Percentiles rank a stretch among this genome's conserved stretches.
Evolutionary conservation across 2,888 invertebrate genomes (phyloP).

Genomic region (Escarpia spicata): DNA sequence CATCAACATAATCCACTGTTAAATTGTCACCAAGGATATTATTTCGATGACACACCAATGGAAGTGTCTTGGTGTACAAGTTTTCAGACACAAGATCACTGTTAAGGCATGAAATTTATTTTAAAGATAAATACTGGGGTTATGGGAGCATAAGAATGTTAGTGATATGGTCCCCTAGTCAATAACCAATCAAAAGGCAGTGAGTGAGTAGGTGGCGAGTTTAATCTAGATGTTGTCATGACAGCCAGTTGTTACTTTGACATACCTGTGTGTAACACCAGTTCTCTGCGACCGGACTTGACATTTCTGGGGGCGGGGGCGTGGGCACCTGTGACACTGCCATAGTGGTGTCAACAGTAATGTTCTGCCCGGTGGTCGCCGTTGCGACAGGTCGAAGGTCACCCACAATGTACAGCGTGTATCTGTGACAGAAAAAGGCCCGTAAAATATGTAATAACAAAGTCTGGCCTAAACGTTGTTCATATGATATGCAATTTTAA

Average conservation of each 20-base stretch:
- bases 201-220: neutral
- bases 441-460: too few species aligned
- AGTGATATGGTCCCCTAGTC: neutral
- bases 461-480: too few species aligned
- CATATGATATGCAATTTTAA: too few species aligned
- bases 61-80: too few species aligned
- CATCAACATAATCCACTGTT: too few species aligned
- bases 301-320: conserved; percentile 77
- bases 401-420: neutral
- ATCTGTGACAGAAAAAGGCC: neutral
- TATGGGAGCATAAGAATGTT: neutral
- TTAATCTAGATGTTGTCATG: neutral
- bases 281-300: conserved; percentile 93
- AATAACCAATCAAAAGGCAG: neutral
- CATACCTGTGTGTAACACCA: conserved; percentile 99
- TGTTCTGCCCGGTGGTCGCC: conserved; percentile 20
- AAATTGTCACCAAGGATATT: too few species aligned
- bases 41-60: too few species aligned
- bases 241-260: neutral
- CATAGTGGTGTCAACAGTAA: conserved; percentile 59
- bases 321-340: conserved; percentile 96
- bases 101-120: too few species aligned
- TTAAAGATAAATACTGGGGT: too few species aligned
- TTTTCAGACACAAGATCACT: too few species aligned
- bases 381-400: neutral